Evolutionary conservation across 2,797 vertebrate species (phyloP), one percentile per base, ranked within the genome.

Genomic region (Brotula barbata): DNA sequence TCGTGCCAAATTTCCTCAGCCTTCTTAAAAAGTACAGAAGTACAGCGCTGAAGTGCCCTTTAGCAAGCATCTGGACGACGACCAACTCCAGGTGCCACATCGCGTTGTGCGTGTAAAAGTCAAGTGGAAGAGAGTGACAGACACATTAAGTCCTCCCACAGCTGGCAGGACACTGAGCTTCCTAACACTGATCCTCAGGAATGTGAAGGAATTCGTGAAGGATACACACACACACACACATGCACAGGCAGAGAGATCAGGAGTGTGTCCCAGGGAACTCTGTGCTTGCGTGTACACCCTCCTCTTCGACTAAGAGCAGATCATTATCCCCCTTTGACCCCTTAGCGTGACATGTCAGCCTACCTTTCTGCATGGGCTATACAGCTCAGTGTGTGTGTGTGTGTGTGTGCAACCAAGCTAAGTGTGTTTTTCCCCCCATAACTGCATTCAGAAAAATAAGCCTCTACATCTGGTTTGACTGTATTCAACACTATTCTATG

Each of bases 81-180:
- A 34, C 10, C 1, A 5, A 33, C 20, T 59, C 40, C 56, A 68
- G 48, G 44, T 70, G 65, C 8, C 21, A 54, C 15, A 23, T 64
- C 47, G 41, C 20, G 47, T 51, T 66, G 40, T 53, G 39, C 42
- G 31, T 46, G 63, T 45, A 59, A 43, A 66, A 44, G 58, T 51
- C 39, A 39, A 47, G 33, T 46, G 47, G 45, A 37, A 59, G 52
- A 64, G 78, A 78, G 68, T 67, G 68, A 69, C 79, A 64, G 73
- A 70, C 21, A 11, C 67, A 62, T 79, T 74, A 86, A 83, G 81
- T 77, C 67, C 61, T 41, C 58, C 71, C 82, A 80, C 85, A 89
- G 84, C 85, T 88, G 87, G 85, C 80, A 85, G 85, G 85, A 90
- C 82, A 71, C 54, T 48, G 58, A 54, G 68, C 83, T 85, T 88